Percentiles rank a stretch among this genome's conserved stretches.
phyloP scores from a whole-genome alignment of 1,140 invertebrate species.

The Chrysomallon squamiferum region DNA sequence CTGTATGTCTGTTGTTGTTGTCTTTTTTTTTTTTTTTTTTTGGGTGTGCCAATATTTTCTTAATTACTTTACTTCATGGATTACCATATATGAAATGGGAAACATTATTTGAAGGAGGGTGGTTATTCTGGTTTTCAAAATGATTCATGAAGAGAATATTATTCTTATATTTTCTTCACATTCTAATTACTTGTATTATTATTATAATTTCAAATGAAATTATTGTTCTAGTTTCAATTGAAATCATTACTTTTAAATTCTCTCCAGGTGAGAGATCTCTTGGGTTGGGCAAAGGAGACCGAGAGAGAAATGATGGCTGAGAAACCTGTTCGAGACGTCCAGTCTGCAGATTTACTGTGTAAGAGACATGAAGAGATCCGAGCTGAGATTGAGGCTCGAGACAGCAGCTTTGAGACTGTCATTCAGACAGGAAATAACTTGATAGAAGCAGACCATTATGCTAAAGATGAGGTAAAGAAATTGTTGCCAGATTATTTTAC shows the following conservation, averaged over 20 bases:
- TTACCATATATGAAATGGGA: too few relatives aligned
- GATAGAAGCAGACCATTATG: conserved; percentile 81
- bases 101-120: too few relatives aligned
- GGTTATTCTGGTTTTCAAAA: too few relatives aligned
- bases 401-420: conserved; percentile 82
- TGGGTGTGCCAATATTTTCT: too few relatives aligned
- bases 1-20: conserved; percentile 68
- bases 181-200: too few relatives aligned
- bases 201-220: too few relatives aligned
- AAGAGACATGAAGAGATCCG: conserved; percentile 86
- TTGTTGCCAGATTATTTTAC: background rate
- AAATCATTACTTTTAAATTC: too few relatives aligned
- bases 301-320: conserved; percentile 81
- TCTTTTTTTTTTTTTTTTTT: too few relatives aligned
- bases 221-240: too few relatives aligned
- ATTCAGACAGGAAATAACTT: conserved; percentile 83
- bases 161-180: too few relatives aligned
- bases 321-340: conserved; percentile 86
- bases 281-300: conserved; percentile 85
- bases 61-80: too few relatives aligned
- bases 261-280: conserved; percentile 84
- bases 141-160: too few relatives aligned
- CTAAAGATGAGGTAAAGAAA: conserved; percentile 67
- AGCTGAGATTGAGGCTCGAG: conserved; percentile 92
- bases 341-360: conserved; percentile 84